Base-by-base conservation (phyloP, 2,888 invertebrate genomes). In the Aphodius sticticus region DNA sequence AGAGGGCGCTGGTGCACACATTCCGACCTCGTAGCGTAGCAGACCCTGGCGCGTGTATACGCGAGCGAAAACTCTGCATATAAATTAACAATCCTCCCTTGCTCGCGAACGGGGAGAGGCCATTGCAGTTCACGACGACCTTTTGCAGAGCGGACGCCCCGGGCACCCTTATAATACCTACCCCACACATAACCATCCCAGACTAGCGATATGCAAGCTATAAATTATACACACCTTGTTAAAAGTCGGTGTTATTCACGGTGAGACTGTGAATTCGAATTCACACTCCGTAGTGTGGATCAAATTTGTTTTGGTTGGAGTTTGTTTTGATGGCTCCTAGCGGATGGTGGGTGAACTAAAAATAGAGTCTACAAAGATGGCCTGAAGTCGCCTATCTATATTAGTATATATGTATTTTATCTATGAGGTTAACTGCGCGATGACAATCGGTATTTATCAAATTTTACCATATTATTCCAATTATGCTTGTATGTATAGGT, bases 211-310 rank as follows among this genome's bases (percentile, higher is more conserved):
- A 0, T 0, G 35, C 16, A 26, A 36, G 35, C n/a, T 26, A 26
- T 74, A 74, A 74, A 74, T 26, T 36, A 9, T 74, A 26, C 12
- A 26, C n/a, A 16, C 37, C 37, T 53, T 53, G 53, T 53, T 53
- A 53, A 53, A 53, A 53, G 7, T 53, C 53, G 12, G 26, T 53
- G 53, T 12, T 53, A 1, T 2, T 53, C 12, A 12, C 1, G 4
- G 53, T 53, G 53, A 53, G 53, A 53, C 7, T 53, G 53, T 9
- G 6, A 53, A 53, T 53, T 53, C 53, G 38, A n/a, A n/a, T n/a
- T n/a, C n/a, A n/a, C n/a, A n/a, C n/a, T n/a, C n/a, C n/a, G n/a
- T n/a, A n/a, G n/a, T n/a, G n/a, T n/a, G n/a, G n/a, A n/a, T n/a
- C n/a, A n/a, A n/a, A n/a, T n/a, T n/a, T n/a, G n/a, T n/a, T n/a